Conservation (phyloP, 2,797 vertebrate genomes). For the Eulemur rubriventer region DNA sequence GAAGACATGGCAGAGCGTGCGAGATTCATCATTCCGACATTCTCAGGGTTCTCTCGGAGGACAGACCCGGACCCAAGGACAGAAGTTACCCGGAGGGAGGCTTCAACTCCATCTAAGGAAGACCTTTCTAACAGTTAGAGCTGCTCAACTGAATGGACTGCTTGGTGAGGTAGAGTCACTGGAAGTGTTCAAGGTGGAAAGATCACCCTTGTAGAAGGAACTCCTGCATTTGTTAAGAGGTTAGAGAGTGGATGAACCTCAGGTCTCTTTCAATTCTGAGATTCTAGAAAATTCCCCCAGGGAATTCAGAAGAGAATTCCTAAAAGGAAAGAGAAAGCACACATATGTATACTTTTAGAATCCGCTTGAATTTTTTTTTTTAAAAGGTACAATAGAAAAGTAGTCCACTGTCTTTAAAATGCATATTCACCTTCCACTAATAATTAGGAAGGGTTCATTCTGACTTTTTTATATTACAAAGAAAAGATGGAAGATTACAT, state of each 20-base stretch:
- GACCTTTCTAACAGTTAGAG: conserved; percentile 67
- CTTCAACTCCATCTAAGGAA: conserved; percentile 71
- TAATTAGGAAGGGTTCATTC: conserved; percentile 68
- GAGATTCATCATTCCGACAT: conserved; percentile 44
- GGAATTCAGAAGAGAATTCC: conserved; percentile 81
- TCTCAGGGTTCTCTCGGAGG: conserved; percentile 40
- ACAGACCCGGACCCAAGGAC: conserved; percentile 42
- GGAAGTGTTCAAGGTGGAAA: conserved; percentile 72
- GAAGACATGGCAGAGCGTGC: conserved; percentile 58
- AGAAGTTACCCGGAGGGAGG: conserved; percentile 63
- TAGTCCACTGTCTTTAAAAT: conserved; percentile 73
- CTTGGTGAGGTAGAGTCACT: conserved; percentile 77
- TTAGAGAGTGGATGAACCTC: conserved; percentile 76
- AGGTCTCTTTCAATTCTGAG: conserved; percentile 79
- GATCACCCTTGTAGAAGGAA: conserved; percentile 69
- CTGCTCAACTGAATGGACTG: conserved; percentile 70
- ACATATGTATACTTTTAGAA: conserved; percentile 75
- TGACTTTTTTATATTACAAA: conserved; percentile 75
- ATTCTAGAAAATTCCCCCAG: conserved; percentile 79
- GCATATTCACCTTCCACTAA: conserved; percentile 67
- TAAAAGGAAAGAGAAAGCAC: conserved; percentile 80
- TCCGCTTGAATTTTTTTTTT: conserved; percentile 71
- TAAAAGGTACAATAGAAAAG: conserved; percentile 78
- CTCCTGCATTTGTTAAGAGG: conserved; percentile 72
- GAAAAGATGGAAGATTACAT: conserved; percentile 72